phyloP scores from a whole-genome alignment of 2,888 invertebrate genomes.

The Limulus polyphemus region DNA sequence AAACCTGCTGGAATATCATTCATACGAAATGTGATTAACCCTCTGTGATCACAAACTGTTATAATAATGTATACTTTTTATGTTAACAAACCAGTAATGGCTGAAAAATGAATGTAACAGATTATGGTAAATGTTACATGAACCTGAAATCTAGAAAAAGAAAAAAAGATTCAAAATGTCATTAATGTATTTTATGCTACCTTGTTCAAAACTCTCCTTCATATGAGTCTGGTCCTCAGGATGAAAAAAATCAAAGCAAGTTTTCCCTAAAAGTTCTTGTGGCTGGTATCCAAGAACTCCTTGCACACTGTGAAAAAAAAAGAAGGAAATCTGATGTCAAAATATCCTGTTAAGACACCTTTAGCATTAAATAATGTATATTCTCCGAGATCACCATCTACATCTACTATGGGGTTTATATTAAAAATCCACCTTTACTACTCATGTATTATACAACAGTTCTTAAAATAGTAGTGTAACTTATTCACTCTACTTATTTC shows the following conservation, averaged over 20 bases:
- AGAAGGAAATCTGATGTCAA: background rate
- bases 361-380: no score
- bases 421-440: no score
- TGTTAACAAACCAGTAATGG: background rate
- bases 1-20: no score
- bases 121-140: background rate
- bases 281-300: slow-evolving; percentile 84
- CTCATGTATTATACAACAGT: no score
- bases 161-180: background rate
- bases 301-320: slow-evolving; percentile 50
- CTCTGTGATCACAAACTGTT: no score
- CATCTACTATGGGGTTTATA: no score
- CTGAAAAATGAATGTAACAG: background rate
- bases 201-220: slow-evolving; percentile 96
- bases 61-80: background rate
- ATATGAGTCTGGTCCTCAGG: slow-evolving; percentile 93
- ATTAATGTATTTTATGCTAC: slow-evolving; percentile 38
- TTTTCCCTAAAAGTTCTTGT: slow-evolving; percentile 84
- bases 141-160: background rate
- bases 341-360: no score
- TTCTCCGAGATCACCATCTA: no score
- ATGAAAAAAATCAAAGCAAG: slow-evolving; percentile 94
- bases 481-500: no score
- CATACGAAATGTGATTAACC: no score
- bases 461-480: no score